A percentile compares a stretch with the other conserved stretches of the same genome.
These are phyloP conservation scores for Bubo bubo DNA, from an alignment of 2,113 vertebrate species.

Conservation along the genomic window DNA sequence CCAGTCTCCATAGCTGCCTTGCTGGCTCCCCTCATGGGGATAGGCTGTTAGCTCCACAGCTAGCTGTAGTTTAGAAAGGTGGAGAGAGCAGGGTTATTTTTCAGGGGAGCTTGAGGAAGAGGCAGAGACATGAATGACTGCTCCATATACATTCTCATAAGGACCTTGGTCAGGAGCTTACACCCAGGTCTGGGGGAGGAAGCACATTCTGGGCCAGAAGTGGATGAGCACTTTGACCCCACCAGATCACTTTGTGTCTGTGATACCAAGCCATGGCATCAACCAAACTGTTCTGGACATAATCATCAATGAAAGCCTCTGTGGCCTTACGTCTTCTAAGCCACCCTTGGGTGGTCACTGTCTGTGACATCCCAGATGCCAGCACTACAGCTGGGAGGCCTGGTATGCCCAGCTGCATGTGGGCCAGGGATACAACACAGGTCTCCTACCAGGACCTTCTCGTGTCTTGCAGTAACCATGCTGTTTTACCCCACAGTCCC, in stretches of 20 bases:
- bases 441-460: background rate
- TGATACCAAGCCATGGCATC: background rate
- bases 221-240: background rate
- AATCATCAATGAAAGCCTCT: background rate
- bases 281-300: background rate
- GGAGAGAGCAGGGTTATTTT: background rate
- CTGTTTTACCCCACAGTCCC: background rate
- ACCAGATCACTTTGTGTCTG: background rate
- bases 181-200: background rate
- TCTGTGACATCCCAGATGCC: background rate
- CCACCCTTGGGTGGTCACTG: background rate
- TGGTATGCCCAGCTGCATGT: accelerated
- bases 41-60: background rate
- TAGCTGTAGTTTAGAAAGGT: background rate
- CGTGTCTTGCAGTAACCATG: background rate
- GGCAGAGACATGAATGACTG: background rate
- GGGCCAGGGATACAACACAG: background rate
- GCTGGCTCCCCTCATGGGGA: background rate
- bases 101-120: background rate
- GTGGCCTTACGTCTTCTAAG: background rate
- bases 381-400: background rate
- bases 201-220: background rate
- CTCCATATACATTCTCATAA: background rate
- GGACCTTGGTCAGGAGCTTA: background rate
- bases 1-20: accelerated